Evolutionary conservation across 1,140 invertebrate species (phyloP).

Genomic region (Caenorhabditis briggsae): DNA sequence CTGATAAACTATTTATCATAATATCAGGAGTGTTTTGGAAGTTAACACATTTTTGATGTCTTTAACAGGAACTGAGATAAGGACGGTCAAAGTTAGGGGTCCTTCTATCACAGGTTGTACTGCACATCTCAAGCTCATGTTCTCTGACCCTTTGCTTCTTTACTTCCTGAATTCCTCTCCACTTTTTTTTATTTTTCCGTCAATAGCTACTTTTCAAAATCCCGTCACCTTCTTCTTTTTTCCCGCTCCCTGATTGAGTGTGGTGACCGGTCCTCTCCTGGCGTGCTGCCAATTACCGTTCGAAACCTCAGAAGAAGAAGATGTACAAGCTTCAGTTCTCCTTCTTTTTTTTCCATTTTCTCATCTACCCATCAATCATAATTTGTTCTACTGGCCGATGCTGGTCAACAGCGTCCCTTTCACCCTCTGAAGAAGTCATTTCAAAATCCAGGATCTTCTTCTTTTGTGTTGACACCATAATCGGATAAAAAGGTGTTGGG

Average conservation of each 20-base stretch:
- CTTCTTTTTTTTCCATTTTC: neutral
- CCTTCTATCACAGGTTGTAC: no score
- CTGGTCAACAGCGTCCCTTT: neutral
- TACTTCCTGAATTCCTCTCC: no score
- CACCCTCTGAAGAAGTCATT: neutral
- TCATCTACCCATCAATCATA: slow-evolving; percentile 44
- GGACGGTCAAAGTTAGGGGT: no score
- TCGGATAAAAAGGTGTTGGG: slow-evolving; percentile 29
- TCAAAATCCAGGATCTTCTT: neutral
- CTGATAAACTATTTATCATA: no score
- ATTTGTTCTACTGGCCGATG: slow-evolving; percentile 27
- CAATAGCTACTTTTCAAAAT: neutral
- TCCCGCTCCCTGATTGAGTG: neutral
- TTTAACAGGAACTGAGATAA: no score
- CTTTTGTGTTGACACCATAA: slow-evolving; percentile 12
- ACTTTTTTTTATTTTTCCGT: no score
- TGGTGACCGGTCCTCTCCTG: neutral
- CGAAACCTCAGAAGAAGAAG: slow-evolving; percentile 4
- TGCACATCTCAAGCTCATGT: no score
- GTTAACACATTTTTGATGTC: no score
- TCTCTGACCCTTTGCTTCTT: no score
- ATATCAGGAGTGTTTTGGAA: no score
- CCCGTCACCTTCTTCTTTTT: neutral
- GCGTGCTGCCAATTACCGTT: slow-evolving; percentile 30
- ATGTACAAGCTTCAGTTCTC: slow-evolving; percentile 2